Base-by-base conservation (phyloP, 2,797 vertebrate species). In the Prunella strophiata region DNA sequence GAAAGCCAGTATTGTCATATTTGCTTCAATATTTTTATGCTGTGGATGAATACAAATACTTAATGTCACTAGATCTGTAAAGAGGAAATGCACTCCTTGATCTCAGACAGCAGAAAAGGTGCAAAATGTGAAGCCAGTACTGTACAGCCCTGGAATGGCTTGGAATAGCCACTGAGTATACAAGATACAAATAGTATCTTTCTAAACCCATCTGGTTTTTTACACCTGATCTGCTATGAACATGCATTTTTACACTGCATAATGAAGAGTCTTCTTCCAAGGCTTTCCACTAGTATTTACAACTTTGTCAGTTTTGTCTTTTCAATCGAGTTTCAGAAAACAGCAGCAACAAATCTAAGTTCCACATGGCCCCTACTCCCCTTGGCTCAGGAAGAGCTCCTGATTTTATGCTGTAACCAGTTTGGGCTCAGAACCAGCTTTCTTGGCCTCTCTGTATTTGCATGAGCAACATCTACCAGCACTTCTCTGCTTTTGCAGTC, bases 331-430 rank as follows among this genome's bases (percentile, higher is more conserved):
- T 75, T 79, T 58, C 63, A 68, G 50, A 59, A 67, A 66, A 43
- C 0, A 1, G 8, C 26, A 9, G 4, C 22, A 54, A 42, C 1
- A 5, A 23, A 58, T 48, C 34, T 5, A 21, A 67, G 29, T 71
- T 75, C 45, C 32, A 26, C 16, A 11, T 10, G 10, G 5, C 20
- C 47, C 23, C 8, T 36, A 10, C 3, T 26, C 26, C 25, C 57
- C 26, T 17, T 21, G 54, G 15, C 15, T 71, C 22, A 65, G 38
- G 10, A 55, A 8, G 3, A 68, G 30, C 11, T 84, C 42, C 62
- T 81, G 51, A 68, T 40, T 11, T 15, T 26, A 57, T 3, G 0
- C 10, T 61, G 5, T 42, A 48, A 72, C 6, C 18, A 61, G 2
- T 43, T 19, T 38, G 26, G 36, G 27, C 55, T 61, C 51, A 73